phyloP scores from a whole-genome alignment of 1,140 invertebrate genomes.

The Drosophila busckii region DNA sequence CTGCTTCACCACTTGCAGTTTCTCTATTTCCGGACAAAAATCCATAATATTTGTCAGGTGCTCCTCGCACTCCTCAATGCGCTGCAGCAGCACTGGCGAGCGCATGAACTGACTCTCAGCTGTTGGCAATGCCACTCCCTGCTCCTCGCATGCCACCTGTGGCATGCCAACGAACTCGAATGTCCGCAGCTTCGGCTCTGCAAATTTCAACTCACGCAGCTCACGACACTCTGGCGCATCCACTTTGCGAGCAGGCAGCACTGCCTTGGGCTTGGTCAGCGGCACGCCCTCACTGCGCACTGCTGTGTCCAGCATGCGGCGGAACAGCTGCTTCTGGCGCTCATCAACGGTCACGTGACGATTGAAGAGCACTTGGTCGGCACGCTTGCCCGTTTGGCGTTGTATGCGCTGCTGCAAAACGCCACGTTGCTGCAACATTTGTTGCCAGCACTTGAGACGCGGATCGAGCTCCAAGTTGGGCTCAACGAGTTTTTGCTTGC shows the following conservation, averaged over 20 bases:
- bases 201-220: constrained; percentile 30
- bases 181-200: constrained; percentile 13
- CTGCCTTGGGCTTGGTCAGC: background rate
- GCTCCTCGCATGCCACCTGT: constrained; percentile 31
- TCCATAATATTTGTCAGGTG: constrained; percentile 36
- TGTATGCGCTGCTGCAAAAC: constrained; percentile 37
- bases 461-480: constrained; percentile 36
- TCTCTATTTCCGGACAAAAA: constrained; percentile 39
- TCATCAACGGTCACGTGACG: constrained; percentile 48
- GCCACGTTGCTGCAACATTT: constrained; percentile 31
- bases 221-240: constrained; percentile 14
- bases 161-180: constrained; percentile 52
- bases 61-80: constrained; percentile 12
- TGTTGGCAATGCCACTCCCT: background rate
- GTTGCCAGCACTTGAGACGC: constrained; percentile 51
- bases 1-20: constrained; percentile 55
- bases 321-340: constrained; percentile 44
- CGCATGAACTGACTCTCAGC: constrained; percentile 22
- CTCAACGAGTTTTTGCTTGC: background rate
- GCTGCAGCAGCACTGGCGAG: constrained; percentile 26
- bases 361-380: constrained; percentile 61
- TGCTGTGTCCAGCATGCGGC: constrained; percentile 47
- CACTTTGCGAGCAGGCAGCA: too few relatives aligned
- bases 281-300: constrained; percentile 20
- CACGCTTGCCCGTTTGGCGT: constrained; percentile 35